Evolutionary conservation across 2,797 vertebrate genomes (phyloP).

Genomic region (Lacerta agilis): DNA sequence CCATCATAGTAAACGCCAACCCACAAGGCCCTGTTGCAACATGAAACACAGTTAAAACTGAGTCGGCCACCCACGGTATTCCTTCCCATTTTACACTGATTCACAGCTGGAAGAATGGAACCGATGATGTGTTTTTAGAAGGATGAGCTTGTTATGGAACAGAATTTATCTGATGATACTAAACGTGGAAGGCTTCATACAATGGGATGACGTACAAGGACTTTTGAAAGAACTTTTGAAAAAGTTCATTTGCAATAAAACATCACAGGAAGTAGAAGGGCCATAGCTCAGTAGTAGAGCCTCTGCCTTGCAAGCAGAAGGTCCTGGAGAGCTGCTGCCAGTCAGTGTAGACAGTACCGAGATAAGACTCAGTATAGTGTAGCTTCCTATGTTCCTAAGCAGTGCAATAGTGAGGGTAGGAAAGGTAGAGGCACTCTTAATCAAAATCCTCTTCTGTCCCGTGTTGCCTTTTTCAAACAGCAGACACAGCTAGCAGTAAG

Average conservation of each 20-base stretch:
- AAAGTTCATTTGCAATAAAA: background rate
- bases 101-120: conserved; percentile 28
- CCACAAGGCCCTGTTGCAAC: conserved; percentile 66
- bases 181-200: background rate
- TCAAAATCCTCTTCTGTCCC: background rate
- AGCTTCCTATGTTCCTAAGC: too few species aligned
- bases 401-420: too few species aligned
- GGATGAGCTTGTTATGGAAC: background rate
- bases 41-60: conserved; percentile 62
- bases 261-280: too few species aligned
- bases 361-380: too few species aligned
- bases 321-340: too few species aligned
- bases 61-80: conserved; percentile 49
- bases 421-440: background rate
- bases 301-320: too few species aligned
- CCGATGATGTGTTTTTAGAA: background rate
- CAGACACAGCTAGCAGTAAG: too few species aligned
- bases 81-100: conserved; percentile 54
- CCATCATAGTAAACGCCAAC: conserved; percentile 59
- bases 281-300: too few species aligned
- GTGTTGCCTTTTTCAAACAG: background rate
- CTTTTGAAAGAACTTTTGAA: background rate
- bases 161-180: conserved; percentile 10
- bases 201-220: background rate
- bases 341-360: too few species aligned